phyloP scores from a whole-genome alignment of 2,888 invertebrate genomes.

The Therioaphis trifolii region DNA sequence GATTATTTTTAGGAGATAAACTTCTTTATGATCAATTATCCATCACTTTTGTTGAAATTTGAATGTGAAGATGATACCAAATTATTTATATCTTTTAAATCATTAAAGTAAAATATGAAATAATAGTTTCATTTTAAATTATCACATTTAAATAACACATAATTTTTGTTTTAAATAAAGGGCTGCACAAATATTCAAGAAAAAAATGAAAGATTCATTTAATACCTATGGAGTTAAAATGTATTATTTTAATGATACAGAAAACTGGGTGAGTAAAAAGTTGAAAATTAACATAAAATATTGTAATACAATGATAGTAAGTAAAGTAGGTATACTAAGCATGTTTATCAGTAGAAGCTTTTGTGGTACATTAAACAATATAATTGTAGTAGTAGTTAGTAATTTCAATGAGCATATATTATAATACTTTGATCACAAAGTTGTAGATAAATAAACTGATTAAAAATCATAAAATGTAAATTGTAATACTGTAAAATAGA shows the following conservation, averaged over 20 bases:
- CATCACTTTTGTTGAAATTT: conserved; percentile 49
- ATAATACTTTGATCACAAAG: not conserved
- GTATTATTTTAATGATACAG: conserved; percentile 58
- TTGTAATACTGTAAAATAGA: not conserved
- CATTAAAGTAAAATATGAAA: conserved; percentile 46
- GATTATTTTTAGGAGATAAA: conserved; percentile 46
- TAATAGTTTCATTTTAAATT: not conserved
- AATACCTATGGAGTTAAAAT: conserved; percentile 46
- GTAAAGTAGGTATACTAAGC: too few species aligned
- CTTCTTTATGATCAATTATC: conserved; percentile 46
- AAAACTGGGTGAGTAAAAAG: conserved; percentile 50
- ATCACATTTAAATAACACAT: not conserved
- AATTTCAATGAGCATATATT: not conserved
- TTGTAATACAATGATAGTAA: too few species aligned
- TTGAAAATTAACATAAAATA: not conserved
- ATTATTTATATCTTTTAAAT: conserved; percentile 60
- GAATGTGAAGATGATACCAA: conserved; percentile 59
- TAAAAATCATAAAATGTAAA: not conserved
- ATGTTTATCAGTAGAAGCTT: not conserved
- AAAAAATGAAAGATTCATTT: conserved; percentile 47
- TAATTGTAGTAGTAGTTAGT: not conserved
- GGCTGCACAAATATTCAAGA: conserved; percentile 60
- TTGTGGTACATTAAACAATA: not conserved
- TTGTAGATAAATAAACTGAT: conserved; percentile 11
- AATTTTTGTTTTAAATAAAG: conserved; percentile 24